A percentile compares a stretch with the other conserved stretches of the same genome.
Conservation (phyloP, 2,888 invertebrate species). For the Agrochola lychnidis region DNA sequence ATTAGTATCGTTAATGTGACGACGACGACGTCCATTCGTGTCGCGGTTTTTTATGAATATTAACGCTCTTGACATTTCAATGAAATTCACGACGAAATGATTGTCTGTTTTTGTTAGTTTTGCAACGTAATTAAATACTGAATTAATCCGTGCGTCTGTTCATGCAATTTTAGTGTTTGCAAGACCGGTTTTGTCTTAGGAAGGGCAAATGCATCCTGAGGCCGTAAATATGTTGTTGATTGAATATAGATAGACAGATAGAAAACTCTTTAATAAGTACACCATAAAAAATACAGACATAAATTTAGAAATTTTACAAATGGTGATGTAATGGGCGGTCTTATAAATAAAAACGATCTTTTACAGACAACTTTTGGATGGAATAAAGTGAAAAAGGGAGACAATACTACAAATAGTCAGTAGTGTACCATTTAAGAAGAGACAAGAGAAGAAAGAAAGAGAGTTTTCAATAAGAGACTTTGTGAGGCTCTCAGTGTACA, state of each 20-base stretch:
- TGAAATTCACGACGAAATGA: conserved; percentile 60
- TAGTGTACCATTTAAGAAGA: too few species aligned
- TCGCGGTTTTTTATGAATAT: conserved; percentile 60
- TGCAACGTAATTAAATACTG: conserved; percentile 25
- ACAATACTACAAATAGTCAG: too few species aligned
- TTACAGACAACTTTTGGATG: too few species aligned
- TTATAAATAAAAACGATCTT: too few species aligned
- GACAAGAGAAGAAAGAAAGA: too few species aligned
- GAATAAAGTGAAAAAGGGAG: too few species aligned
- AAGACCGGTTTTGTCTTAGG: conserved; percentile 29
- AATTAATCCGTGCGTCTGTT: conserved; percentile 16
- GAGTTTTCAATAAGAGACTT: not conserved
- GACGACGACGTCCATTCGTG: conserved; percentile 52
- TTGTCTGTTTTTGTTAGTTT: conserved; percentile 52
- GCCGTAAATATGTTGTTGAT: conserved; percentile 4
- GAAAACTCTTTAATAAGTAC: too few species aligned
- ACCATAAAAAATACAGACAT: too few species aligned
- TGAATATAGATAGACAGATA: not conserved
- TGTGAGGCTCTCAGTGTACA: not conserved
- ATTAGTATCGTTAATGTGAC: conserved; percentile 63
- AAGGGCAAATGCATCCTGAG: conserved; percentile 27
- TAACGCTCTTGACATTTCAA: conserved; percentile 65
- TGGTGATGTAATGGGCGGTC: too few species aligned
- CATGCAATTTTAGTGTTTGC: not conserved
- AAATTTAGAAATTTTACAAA: too few species aligned